Evolutionary conservation across 92 coral and sea anemone genomes (phyloP).

Genomic region (Isaurus tuberculatus): DNA sequence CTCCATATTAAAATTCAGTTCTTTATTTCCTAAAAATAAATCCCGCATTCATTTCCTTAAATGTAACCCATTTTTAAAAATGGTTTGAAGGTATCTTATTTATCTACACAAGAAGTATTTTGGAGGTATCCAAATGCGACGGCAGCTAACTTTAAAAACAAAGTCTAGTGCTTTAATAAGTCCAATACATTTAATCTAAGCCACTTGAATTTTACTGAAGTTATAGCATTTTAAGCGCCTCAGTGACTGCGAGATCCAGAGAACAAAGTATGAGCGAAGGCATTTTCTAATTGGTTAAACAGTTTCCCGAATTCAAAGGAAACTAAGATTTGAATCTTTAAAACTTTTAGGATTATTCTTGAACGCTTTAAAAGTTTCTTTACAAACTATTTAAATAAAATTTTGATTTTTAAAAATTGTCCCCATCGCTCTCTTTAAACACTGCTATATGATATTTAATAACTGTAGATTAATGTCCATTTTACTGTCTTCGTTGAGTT

Average conservation of each 20-base stretch:
- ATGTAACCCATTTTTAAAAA: neutral
- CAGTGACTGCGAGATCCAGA: too few species aligned
- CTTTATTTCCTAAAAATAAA: constrained; percentile 9
- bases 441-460: neutral
- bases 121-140: neutral
- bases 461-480: neutral
- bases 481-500: neutral
- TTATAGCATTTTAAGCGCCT: too few species aligned
- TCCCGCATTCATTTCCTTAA: neutral
- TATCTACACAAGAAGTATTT: neutral
- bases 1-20: neutral
- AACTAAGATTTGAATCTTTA: neutral
- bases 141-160: neutral
- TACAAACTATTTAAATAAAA: constrained; percentile 7
- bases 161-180: neutral
- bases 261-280: neutral
- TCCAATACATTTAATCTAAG: too few species aligned
- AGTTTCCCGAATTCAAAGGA: neutral
- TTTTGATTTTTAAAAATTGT: neutral
- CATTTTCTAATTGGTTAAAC: neutral
- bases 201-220: too few species aligned
- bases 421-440: neutral
- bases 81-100: neutral
- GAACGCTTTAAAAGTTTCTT: neutral
- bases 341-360: neutral